Evolutionary conservation across 2,888 invertebrate species (phyloP).

Genomic region (Platycheirus albimanus): DNA sequence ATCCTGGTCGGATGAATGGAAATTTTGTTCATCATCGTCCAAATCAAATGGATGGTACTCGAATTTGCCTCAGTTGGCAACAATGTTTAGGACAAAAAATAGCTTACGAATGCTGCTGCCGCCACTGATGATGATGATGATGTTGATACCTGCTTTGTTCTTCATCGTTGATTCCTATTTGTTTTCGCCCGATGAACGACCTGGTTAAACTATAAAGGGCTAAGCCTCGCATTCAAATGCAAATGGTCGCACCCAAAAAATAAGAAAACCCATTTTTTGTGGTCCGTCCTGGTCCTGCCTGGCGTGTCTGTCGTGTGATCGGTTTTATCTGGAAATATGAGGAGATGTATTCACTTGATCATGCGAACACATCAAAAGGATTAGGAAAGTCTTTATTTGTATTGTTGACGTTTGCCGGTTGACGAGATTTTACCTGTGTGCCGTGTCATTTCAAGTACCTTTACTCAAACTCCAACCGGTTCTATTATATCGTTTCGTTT

Average conservation of each 20-base stretch:
- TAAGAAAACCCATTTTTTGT: background rate
- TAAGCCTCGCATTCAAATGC: slow-evolving; percentile 56
- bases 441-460: slow-evolving; percentile 32
- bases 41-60: too few relatives aligned
- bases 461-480: slow-evolving; percentile 64
- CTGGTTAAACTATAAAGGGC: slow-evolving; percentile 38
- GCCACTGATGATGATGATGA: slow-evolving; percentile 45
- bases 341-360: slow-evolving; percentile 58
- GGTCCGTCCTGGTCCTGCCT: slow-evolving; percentile 33
- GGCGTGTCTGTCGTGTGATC: slow-evolving; percentile 41
- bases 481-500: slow-evolving; percentile 4
- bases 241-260: slow-evolving; percentile 61
- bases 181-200: slow-evolving; percentile 42
- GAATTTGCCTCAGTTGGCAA: background rate
- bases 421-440: slow-evolving; percentile 2
- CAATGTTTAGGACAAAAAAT: slow-evolving; percentile 14
- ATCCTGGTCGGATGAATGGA: too few relatives aligned
- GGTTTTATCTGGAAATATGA: slow-evolving; percentile 65
- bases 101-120: slow-evolving; percentile 33
- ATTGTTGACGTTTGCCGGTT: slow-evolving; percentile 40
- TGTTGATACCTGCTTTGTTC: slow-evolving; percentile 68
- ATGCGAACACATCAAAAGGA: slow-evolving; percentile 69
- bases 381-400: slow-evolving; percentile 64
- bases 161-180: slow-evolving; percentile 50
- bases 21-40: too few relatives aligned